Evolutionary conservation across 2,797 vertebrate genomes (phyloP).

Genomic region (Micromesistius poutassou): DNA sequence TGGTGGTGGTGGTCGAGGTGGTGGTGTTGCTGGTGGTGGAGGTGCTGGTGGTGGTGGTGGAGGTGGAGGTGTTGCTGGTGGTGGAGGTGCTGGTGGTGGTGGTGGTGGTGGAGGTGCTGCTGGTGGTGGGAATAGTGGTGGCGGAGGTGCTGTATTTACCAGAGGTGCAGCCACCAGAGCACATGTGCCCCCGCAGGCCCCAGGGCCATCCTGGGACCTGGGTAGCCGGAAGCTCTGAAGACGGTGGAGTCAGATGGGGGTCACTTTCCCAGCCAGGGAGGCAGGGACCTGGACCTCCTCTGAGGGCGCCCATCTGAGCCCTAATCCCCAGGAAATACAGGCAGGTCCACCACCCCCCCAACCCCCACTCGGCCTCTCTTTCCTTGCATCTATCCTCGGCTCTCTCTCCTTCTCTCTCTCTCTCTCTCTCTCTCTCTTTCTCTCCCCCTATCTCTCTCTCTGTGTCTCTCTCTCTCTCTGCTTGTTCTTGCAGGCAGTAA

Average conservation of each 20-base stretch:
- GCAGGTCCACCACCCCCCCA: conserved; percentile 56
- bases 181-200: conserved; percentile 1
- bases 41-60: no score
- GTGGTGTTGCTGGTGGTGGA: no score
- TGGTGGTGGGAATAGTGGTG: not conserved
- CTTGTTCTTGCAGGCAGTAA: conserved; percentile 59
- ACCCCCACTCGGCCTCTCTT: conserved; percentile 29
- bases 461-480: not conserved
- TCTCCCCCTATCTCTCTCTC: not conserved
- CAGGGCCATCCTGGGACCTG: conserved; percentile 39
- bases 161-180: not conserved
- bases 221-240: conserved; percentile 46
- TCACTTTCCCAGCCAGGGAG: conserved; percentile 77
- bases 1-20: no score
- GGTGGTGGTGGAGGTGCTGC: no score
- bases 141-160: not conserved
- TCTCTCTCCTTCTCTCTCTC: not conserved
- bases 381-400: conserved; percentile 36
- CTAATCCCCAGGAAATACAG: conserved; percentile 80
- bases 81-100: no score
- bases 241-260: conserved; percentile 69
- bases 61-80: no score
- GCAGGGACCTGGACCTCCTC: conserved; percentile 71
- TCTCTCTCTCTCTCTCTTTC: not conserved
- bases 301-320: conserved; percentile 70